phyloP scores from a whole-genome alignment of 2,888 invertebrate genomes.

The Hesperia comma region DNA sequence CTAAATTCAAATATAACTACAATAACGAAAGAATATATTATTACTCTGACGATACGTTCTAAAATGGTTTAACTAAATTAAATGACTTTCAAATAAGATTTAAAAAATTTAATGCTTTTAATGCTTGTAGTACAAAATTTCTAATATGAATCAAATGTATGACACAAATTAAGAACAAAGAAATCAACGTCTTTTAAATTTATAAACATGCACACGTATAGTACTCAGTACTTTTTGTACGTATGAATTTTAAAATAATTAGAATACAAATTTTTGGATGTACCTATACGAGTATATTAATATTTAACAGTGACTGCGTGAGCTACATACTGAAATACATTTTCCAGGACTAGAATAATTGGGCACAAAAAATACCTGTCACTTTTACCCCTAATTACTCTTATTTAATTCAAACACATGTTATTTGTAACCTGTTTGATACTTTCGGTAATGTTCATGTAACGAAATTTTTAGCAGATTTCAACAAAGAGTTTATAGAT shows the following conservation, averaged over 20 bases:
- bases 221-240: neutral
- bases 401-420: conserved; percentile 26
- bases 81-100: conserved; percentile 6
- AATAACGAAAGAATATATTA: conserved; percentile 40
- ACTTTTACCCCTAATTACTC: neutral
- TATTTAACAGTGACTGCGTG: no score
- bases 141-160: neutral
- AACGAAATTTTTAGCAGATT: conserved; percentile 62
- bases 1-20: conserved; percentile 24
- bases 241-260: neutral
- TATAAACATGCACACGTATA: conserved; percentile 19
- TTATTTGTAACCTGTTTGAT: conserved; percentile 9
- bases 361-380: neutral
- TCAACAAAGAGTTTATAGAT: conserved; percentile 68
- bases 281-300: no score
- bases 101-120: neutral
- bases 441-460: conserved; percentile 12
- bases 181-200: neutral
- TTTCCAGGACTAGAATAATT: conserved; percentile 13
- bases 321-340: conserved; percentile 9
- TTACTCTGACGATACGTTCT: conserved; percentile 6
- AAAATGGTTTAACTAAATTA: conserved; percentile 20
- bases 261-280: no score
- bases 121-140: neutral
- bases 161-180: neutral